Percentiles rank a stretch among this genome's conserved stretches.
phyloP scores from a whole-genome alignment of 37 sponge, comb jelly and placozoan species.

The Chondrilla cf. caribensis region DNA sequence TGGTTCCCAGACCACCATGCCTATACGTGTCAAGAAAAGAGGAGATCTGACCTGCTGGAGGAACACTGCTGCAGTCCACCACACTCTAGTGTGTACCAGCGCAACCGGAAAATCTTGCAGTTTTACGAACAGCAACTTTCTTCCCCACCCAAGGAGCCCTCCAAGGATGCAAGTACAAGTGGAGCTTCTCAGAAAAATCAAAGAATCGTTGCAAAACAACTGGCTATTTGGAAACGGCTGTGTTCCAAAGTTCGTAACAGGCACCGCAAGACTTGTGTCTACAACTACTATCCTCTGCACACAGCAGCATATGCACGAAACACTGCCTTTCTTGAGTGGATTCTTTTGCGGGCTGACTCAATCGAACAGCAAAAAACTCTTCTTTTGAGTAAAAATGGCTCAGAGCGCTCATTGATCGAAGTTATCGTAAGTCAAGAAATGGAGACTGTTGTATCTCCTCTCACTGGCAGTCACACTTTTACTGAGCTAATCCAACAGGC shows the following conservation, averaged over 20 bases:
- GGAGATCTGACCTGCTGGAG: too few relatives aligned
- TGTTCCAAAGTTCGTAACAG: background rate
- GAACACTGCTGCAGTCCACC: too few relatives aligned
- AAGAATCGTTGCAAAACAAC: background rate
- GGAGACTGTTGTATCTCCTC: background rate
- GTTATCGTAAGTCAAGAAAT: background rate
- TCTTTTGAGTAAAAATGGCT: background rate
- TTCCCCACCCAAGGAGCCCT: background rate
- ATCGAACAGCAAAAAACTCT: background rate
- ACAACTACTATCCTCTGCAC: background rate
- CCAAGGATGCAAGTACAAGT: background rate
- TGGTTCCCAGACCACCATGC: too few relatives aligned
- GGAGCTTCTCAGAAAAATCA: background rate
- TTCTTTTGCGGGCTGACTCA: background rate
- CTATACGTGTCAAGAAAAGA: too few relatives aligned
- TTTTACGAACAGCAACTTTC: too few relatives aligned
- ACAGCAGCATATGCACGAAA: slow-evolving; percentile 16
- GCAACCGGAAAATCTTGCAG: too few relatives aligned
- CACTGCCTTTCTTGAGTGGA: background rate
- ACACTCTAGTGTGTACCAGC: too few relatives aligned
- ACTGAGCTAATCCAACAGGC: background rate
- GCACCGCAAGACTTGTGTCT: background rate
- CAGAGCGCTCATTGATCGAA: background rate
- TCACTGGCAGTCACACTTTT: background rate
- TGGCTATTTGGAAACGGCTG: background rate